Conservation (phyloP, 2,797 vertebrate species). For the Sphaeramia orbicularis region DNA sequence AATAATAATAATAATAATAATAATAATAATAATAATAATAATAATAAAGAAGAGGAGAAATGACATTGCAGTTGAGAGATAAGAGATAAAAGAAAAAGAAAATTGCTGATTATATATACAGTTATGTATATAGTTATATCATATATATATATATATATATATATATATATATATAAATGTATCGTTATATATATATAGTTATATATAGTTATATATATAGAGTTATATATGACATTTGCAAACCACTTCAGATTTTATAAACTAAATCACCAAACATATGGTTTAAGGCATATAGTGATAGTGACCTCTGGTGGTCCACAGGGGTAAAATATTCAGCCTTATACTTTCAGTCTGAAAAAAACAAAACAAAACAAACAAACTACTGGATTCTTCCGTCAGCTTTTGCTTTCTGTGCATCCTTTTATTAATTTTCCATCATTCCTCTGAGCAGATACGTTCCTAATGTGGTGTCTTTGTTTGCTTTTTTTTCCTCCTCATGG, state of each 20-base stretch:
- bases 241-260: neutral
- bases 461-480: neutral
- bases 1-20: too few relatives aligned
- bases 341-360: neutral
- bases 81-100: too few relatives aligned
- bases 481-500: neutral
- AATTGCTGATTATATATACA: too few relatives aligned
- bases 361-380: too few relatives aligned
- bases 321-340: slow-evolving; percentile 17
- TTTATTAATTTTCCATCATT: neutral
- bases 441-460: neutral
- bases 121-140: too few relatives aligned
- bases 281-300: slow-evolving; percentile 32
- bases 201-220: too few relatives aligned
- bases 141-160: too few relatives aligned
- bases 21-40: too few relatives aligned
- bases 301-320: slow-evolving; percentile 68
- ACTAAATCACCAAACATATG: neutral
- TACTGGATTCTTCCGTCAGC: neutral
- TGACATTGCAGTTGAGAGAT: too few relatives aligned
- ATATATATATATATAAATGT: too few relatives aligned
- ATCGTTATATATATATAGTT: too few relatives aligned
- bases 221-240: slow-evolving; percentile 1
- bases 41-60: too few relatives aligned
- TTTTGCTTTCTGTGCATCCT: neutral